phyloP scores from a whole-genome alignment of 2,888 invertebrate genomes.

The Andrena bucephala region DNA sequence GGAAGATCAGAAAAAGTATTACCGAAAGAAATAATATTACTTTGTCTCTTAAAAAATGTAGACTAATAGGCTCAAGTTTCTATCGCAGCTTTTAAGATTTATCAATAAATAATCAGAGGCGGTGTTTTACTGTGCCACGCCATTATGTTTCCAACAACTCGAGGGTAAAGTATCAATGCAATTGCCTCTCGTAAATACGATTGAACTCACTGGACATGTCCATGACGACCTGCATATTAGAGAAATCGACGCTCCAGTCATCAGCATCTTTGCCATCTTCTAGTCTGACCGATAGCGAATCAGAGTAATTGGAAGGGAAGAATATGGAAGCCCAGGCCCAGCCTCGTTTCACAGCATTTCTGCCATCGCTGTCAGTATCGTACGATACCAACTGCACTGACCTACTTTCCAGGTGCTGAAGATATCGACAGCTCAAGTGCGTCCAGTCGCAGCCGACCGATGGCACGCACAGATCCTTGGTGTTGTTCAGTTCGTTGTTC shows the following conservation, averaged over 20 bases:
- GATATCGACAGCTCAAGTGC: conserved; percentile 91
- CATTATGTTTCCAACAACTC: too few species aligned
- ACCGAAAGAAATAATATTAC: too few species aligned
- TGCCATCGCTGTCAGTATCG: conserved; percentile 88
- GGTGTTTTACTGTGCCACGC: too few species aligned
- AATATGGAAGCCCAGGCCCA: conserved; percentile 91
- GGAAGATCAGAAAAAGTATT: neutral
- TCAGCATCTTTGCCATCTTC: conserved; percentile 87
- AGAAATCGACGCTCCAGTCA: conserved; percentile 87
- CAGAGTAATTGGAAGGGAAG: conserved; percentile 92
- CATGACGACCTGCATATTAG: conserved; percentile 90
- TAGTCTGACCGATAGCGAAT: conserved; percentile 88
- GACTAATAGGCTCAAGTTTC: too few species aligned
- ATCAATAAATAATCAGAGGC: neutral
- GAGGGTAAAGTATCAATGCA: neutral
- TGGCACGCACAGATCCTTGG: conserved; percentile 78
- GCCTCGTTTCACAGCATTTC: conserved; percentile 89
- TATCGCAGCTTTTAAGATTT: too few species aligned
- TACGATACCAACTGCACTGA: conserved; percentile 89
- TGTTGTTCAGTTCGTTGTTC: conserved; percentile 90
- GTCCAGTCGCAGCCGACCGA: conserved; percentile 88
- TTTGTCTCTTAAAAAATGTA: too few species aligned
- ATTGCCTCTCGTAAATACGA: neutral
- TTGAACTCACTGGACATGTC: conserved; percentile 93
- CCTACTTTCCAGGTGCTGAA: conserved; percentile 89